Percentiles rank a stretch among this genome's conserved stretches.
phyloP scores from a whole-genome alignment of 2,797 vertebrate genomes.

The Spondyliosoma cantharus region DNA sequence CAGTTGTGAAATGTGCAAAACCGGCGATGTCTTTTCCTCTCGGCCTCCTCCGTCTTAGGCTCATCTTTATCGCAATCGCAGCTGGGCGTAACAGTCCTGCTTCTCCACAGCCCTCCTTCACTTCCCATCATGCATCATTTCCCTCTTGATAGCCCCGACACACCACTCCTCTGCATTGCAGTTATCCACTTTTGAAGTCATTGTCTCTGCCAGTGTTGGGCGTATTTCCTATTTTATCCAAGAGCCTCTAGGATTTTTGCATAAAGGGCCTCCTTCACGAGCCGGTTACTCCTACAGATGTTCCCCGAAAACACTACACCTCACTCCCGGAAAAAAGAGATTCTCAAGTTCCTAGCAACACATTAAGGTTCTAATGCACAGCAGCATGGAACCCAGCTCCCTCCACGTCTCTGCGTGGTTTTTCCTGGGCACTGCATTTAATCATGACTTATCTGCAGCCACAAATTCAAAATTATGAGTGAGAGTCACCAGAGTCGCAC shows the following conservation, averaged over 20 bases:
- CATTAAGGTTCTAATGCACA: slow-evolving; percentile 21
- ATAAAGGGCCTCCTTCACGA: background rate
- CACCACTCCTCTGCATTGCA: slow-evolving; percentile 18
- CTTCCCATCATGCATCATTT: slow-evolving; percentile 54
- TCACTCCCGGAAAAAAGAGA: background rate
- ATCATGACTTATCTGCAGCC: slow-evolving; percentile 50
- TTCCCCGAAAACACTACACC: background rate
- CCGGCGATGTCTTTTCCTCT: slow-evolving; percentile 1
- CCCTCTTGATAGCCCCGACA: slow-evolving; percentile 25
- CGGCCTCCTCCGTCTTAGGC: background rate
- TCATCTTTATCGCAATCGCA: slow-evolving; percentile 1
- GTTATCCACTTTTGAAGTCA: slow-evolving; percentile 27
- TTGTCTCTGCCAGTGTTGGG: background rate
- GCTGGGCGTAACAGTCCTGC: background rate
- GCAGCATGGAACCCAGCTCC: slow-evolving; percentile 13
- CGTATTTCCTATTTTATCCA: slow-evolving; percentile 5
- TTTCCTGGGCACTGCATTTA: slow-evolving; percentile 37
- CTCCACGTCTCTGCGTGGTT: slow-evolving; percentile 23
- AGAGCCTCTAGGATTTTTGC: slow-evolving; percentile 3
- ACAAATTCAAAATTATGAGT: slow-evolving; percentile 63
- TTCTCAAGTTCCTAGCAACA: background rate
- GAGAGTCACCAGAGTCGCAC: slow-evolving; percentile 49
- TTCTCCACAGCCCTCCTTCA: slow-evolving; percentile 42
- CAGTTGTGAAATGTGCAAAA: background rate
- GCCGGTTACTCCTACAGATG: background rate